Conservation (phyloP, 2,888 invertebrate genomes). For the Disparrhopalites patrizii region DNA sequence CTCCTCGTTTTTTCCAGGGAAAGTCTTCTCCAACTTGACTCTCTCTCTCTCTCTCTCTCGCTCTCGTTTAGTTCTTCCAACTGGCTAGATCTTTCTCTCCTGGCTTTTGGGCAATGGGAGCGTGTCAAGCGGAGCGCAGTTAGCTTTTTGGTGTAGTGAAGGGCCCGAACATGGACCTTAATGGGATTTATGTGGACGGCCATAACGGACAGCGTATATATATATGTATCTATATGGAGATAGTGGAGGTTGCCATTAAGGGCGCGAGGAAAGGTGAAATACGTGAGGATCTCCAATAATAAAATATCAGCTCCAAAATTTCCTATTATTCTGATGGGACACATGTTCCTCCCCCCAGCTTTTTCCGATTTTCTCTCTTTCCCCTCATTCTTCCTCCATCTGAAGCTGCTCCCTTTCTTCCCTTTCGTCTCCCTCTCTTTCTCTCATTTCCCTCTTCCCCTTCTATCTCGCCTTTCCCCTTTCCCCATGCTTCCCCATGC, state of each 20-base stretch:
- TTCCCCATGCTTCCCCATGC: no score
- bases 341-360: no score
- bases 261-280: conserved; percentile 6
- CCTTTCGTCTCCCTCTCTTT: no score
- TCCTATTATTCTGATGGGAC: conserved; percentile 6
- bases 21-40: no score
- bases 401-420: neutral
- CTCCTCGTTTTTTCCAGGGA: no score
- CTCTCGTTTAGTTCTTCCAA: no score
- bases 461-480: neutral
- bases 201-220: no score
- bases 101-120: neutral
- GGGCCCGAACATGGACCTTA: neutral
- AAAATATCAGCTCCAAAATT: conserved; percentile 6
- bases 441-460: neutral
- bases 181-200: neutral
- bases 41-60: no score
- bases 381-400: neutral
- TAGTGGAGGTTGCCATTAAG: neutral
- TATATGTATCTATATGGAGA: no score
- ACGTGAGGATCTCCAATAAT: conserved; percentile 9
- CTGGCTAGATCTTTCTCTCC: no score
- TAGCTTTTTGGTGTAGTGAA: no score
- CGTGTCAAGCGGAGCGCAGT: neutral
- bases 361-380: neutral